These are phyloP conservation scores for Drosophila paranaensis DNA, from an alignment of 2,888 invertebrate genomes.

Conservation along the genomic window DNA sequence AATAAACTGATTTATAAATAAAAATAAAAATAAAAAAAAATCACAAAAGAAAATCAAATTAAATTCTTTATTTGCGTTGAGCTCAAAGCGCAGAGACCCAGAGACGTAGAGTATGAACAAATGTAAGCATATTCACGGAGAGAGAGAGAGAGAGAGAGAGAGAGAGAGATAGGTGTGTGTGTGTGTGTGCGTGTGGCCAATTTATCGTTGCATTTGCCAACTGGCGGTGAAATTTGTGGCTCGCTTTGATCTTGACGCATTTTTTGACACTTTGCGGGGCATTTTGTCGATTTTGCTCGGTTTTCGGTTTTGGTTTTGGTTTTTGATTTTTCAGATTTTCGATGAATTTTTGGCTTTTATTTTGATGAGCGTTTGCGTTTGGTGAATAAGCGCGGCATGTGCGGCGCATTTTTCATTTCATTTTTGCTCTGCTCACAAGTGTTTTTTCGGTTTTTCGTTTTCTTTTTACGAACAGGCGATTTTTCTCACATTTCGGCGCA, in stretches of 20 bases:
- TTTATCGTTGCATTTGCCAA: conserved; percentile 75
- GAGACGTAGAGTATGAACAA: conserved; percentile 7
- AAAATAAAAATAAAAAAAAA: too few relatives aligned
- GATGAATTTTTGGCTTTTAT: conserved; percentile 30
- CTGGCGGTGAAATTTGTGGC: conserved; percentile 66
- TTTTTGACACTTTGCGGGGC: conserved; percentile 72
- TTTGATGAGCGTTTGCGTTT: conserved; percentile 23
- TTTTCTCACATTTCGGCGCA: conserved; percentile 62
- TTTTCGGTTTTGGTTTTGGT: conserved; percentile 15
- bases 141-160: background rate
- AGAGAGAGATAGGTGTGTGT: background rate
- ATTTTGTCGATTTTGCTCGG: conserved; percentile 67
- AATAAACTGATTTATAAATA: too few relatives aligned
- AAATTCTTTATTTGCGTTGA: too few relatives aligned
- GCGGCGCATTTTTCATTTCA: conserved; percentile 61
- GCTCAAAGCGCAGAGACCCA: background rate
- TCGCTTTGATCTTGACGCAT: conserved; percentile 76
- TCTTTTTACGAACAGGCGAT: conserved; percentile 34
- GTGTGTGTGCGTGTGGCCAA: conserved; percentile 53
- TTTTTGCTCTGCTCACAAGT: conserved; percentile 2
- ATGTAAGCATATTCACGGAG: background rate
- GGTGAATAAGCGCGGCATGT: conserved; percentile 59
- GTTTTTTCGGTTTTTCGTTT: conserved; percentile 11
- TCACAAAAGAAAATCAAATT: too few relatives aligned
- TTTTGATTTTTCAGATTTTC: conserved; percentile 24